Conservation (phyloP, 2,113 vertebrate genomes). For the Phylloscopus whistleri region DNA sequence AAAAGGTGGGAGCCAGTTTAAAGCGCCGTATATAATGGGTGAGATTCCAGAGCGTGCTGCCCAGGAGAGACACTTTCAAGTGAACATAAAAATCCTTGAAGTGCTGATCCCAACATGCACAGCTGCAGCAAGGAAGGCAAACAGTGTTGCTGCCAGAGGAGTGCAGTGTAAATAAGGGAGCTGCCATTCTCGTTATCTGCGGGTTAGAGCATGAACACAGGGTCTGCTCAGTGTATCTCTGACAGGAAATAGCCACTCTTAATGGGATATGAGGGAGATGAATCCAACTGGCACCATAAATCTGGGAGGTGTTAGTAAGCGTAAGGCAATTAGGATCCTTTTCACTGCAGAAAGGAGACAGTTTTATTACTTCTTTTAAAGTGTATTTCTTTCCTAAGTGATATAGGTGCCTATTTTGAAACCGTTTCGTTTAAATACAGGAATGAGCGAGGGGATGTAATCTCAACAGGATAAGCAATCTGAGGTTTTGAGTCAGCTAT, state of each 20-base stretch:
- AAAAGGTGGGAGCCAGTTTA: background rate
- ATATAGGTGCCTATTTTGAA: constrained; percentile 23
- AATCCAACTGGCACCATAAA: constrained; percentile 43
- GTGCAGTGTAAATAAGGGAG: constrained; percentile 1
- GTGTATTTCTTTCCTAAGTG: background rate
- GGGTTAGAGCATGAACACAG: background rate
- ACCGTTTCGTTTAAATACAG: background rate
- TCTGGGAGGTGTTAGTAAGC: background rate
- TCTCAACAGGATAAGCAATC: background rate
- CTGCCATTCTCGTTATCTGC: background rate
- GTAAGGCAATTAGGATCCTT: background rate
- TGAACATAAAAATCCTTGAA: constrained; percentile 32
- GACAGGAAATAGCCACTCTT: constrained; percentile 35
- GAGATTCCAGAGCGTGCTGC: background rate
- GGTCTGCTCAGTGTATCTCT: constrained; percentile 32
- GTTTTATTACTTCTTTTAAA: constrained; percentile 37
- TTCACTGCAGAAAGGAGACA: background rate
- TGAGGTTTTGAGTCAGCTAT: background rate
- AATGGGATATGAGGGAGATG: constrained; percentile 15
- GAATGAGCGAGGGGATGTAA: background rate
- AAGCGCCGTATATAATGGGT: background rate
- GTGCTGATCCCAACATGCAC: background rate
- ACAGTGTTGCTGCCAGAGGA: background rate
- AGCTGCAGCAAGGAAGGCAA: constrained; percentile 4
- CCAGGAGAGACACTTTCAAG: constrained; percentile 35